Percentiles rank a stretch among this genome's conserved stretches.
These are phyloP conservation scores for Pipra filicauda DNA, from an alignment of 2,113 vertebrate species.

Conservation along the genomic window DNA sequence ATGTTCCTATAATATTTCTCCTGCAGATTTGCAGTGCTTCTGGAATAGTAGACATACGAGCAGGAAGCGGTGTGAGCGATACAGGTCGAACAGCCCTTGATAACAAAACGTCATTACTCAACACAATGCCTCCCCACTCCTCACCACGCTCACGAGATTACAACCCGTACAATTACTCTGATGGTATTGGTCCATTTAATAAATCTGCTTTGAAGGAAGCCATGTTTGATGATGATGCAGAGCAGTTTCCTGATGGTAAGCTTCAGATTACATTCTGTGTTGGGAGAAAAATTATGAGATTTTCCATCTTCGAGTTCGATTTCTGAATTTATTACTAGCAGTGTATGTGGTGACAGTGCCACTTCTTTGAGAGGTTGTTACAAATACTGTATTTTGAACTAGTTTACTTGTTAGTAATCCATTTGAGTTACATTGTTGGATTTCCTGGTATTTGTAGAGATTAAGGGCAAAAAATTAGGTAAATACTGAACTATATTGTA, in stretches of 20 bases:
- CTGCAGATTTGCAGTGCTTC: slow-evolving; percentile 71
- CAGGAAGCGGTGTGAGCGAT: slow-evolving; percentile 75
- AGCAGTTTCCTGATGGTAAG: slow-evolving; percentile 86
- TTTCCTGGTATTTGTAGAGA: background rate
- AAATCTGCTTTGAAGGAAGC: slow-evolving; percentile 88
- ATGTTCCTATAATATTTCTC: rapidly evolving
- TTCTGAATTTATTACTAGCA: background rate
- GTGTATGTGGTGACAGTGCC: background rate
- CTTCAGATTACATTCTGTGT: background rate
- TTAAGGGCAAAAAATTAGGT: background rate
- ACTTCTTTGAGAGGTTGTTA: background rate
- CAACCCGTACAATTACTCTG: slow-evolving; percentile 88
- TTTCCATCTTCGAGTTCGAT: background rate
- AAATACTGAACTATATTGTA: background rate
- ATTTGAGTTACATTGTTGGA: background rate
- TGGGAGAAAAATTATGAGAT: background rate
- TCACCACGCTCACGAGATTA: slow-evolving; percentile 87
- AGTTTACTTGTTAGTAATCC: background rate
- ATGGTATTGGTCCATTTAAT: slow-evolving; percentile 82
- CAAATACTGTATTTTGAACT: background rate
- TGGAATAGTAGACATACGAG: slow-evolving; percentile 75
- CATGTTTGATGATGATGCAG: slow-evolving; percentile 85
- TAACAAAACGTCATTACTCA: slow-evolving; percentile 92
- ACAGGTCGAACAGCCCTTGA: slow-evolving; percentile 87
- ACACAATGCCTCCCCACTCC: slow-evolving; percentile 86